Conservation (phyloP, 2,113 vertebrate species). For the Peromyscus californicus region DNA sequence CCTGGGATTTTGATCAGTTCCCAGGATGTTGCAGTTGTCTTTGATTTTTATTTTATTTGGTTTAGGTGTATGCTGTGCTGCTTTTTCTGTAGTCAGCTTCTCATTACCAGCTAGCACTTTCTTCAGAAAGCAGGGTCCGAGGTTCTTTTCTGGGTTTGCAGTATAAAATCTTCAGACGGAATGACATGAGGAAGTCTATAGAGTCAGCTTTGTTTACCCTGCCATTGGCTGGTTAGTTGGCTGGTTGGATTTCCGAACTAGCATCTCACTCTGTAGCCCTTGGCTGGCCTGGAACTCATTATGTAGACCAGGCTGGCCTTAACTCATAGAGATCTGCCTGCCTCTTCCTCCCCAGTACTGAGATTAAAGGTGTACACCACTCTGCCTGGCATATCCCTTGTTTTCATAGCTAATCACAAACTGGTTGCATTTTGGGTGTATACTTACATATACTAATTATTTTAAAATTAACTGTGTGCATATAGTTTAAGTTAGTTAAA, state of each 20-base stretch:
- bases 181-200: not conserved
- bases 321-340: not conserved
- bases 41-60: slow-evolving; percentile 35
- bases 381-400: not conserved
- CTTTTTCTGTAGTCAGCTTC: not conserved
- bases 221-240: not conserved
- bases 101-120: not conserved
- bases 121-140: slow-evolving; percentile 5
- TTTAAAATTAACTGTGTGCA: slow-evolving; percentile 24
- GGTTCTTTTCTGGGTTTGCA: not conserved
- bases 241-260: not conserved
- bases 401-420: slow-evolving; percentile 49
- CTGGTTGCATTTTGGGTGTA: not conserved
- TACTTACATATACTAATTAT: slow-evolving; percentile 1
- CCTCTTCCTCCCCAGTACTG: not conserved
- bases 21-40: not conserved
- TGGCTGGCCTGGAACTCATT: not conserved
- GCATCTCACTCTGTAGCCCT: not conserved
- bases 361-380: not conserved
- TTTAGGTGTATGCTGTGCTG: not conserved
- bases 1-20: not conserved
- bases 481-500: not conserved
- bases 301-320: not conserved
- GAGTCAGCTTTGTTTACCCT: slow-evolving; percentile 36
- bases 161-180: slow-evolving; percentile 20